A percentile compares a stretch with the other conserved stretches of the same genome.
phyloP scores from a whole-genome alignment of 2,797 vertebrate species.

The Rhincodon typus region DNA sequence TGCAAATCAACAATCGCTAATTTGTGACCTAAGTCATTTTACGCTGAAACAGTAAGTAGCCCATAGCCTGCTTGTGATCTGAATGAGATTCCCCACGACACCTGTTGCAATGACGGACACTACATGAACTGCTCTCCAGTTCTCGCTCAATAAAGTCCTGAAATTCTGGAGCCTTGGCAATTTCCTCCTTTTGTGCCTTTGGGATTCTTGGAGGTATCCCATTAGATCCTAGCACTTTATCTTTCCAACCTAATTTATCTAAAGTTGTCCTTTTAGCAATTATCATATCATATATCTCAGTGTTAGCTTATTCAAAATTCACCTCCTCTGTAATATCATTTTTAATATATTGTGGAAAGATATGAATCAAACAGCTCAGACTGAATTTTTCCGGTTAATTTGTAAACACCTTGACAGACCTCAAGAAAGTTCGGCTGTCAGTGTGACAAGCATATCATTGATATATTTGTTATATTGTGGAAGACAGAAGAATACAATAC shows the following conservation, averaged over 20 bases:
- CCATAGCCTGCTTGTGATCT: too few relatives aligned
- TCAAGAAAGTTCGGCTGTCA: neutral
- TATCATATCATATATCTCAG: neutral
- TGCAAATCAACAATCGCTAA: too few relatives aligned
- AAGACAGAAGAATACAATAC: neutral
- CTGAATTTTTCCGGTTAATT: neutral
- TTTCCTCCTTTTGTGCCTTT: neutral
- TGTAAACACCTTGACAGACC: neutral
- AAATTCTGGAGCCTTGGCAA: neutral
- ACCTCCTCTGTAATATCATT: neutral
- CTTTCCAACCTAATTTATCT: neutral
- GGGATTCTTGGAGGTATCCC: neutral
- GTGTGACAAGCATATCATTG: neutral
- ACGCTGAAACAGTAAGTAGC: neutral
- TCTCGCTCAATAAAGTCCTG: neutral
- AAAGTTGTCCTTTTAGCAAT: neutral
- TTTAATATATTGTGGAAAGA: neutral
- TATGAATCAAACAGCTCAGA: neutral
- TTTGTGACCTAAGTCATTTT: neutral
- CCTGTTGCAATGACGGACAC: too few relatives aligned
- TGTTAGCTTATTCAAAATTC: neutral
- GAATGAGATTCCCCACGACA: too few relatives aligned
- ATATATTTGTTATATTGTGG: neutral
- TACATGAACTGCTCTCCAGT: neutral
- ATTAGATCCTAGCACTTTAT: neutral